Evolutionary conservation across 2,888 invertebrate species (phyloP), one percentile per base, ranked within the genome.

Genomic region (Caenorhabditis imperialis): DNA sequence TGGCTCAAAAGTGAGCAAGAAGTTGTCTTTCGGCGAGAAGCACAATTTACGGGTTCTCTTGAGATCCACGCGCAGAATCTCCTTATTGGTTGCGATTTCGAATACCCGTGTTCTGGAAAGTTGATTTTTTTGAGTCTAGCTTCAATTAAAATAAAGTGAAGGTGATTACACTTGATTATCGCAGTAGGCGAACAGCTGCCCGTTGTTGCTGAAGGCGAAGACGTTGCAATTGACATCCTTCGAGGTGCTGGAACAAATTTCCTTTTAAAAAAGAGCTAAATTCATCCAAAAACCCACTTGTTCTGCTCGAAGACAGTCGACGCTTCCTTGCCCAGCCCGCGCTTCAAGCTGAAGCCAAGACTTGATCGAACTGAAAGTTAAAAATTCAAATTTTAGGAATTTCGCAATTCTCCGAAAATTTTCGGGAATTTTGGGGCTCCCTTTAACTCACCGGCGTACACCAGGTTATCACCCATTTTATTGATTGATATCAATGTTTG

Each of bases 1-100:
- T 48, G 81, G 85, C 60, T 88, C 84, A 48, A 73, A 88, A 12
- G 83, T 83, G 67, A 85, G 62, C 60, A 88, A 63, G 61, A 77
- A 69, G 14, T 70, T 75, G 71, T 84, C 84, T 37, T 81, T 80
- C 22, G 88, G 88, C 20, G 88, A 88, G 76, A 88, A 88, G 38
- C 76, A 37, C 37, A 88, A 71, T 14, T 71, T 51, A 33, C 81
- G 75, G 22, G 87, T 86, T 37, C 85, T 78, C 16, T 76, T 79
- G 45, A 86, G 76, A 23, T 78, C 79, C 7, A 67, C 71, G 3
- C 72, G 55, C 33, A 87, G 72, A 30, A 82, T 63, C 42, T 77
- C 78, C 42, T 77, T 75, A 18, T 83, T 81, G 12, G 85, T 85
- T 45, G 81, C 63, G 16, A 82, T 51, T 54, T 86, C 84, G 40